A percentile compares a stretch with the other conserved stretches of the same genome.
These are phyloP conservation scores for Agrochola lychnidis DNA, from an alignment of 2,888 invertebrate genomes.

Conservation along the genomic window DNA sequence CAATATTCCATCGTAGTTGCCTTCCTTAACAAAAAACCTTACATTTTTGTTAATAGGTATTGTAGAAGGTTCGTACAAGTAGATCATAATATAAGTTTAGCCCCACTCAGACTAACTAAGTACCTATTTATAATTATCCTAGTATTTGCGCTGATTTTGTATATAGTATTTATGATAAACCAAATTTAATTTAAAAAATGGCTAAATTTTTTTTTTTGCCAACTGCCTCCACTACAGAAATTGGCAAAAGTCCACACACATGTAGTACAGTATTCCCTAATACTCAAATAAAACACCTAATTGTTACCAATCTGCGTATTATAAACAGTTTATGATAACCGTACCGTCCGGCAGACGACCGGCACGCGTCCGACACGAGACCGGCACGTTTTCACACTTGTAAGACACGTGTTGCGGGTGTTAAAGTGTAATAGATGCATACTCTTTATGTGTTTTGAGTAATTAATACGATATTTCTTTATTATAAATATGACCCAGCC, in stretches of 20 bases:
- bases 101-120: not conserved
- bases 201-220: too few relatives aligned
- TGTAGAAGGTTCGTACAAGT: not conserved
- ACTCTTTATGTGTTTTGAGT: not conserved
- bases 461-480: not conserved
- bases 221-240: not conserved
- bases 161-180: not conserved
- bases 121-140: not conserved
- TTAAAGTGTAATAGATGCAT: slow-evolving; percentile 20
- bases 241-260: not conserved
- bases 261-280: slow-evolving; percentile 15
- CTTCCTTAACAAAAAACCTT: too few relatives aligned
- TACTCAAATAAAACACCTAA: slow-evolving; percentile 44
- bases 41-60: too few relatives aligned
- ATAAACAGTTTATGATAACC: slow-evolving; percentile 62
- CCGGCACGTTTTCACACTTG: slow-evolving; percentile 68
- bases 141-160: not conserved
- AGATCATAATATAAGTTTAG: not conserved
- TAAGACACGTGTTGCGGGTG: slow-evolving; percentile 46
- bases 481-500: not conserved
- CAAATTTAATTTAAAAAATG: not conserved
- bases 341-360: slow-evolving; percentile 35
- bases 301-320: slow-evolving; percentile 66
- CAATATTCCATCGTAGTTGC: not conserved
- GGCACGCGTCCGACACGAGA: slow-evolving; percentile 43